Percentiles rank a stretch among this genome's conserved stretches.
phyloP scores from a whole-genome alignment of 2,797 vertebrate genomes.

The Cossypha dichroa region DNA sequence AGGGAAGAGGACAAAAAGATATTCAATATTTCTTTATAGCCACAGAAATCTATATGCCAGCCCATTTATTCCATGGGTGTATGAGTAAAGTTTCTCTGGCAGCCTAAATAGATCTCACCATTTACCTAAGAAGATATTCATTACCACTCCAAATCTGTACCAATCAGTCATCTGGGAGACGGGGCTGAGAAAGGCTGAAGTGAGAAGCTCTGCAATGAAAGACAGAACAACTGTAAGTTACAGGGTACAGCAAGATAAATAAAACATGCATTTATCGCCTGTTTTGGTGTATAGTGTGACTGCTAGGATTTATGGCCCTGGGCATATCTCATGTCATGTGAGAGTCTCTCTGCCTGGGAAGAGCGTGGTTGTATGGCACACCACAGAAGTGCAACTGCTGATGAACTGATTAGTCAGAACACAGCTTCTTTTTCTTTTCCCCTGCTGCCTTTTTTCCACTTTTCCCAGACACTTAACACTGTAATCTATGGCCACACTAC shows the following conservation, averaged over 20 bases:
- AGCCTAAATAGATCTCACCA: neutral
- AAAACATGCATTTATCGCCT: neutral
- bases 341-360: neutral
- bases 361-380: neutral
- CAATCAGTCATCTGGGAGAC: neutral
- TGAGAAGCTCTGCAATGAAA: neutral
- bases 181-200: neutral
- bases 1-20: neutral
- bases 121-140: neutral
- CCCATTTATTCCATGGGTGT: neutral
- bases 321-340: neutral
- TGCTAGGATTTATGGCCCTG: neutral
- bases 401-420: constrained; percentile 5
- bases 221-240: neutral
- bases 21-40: neutral
- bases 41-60: neutral
- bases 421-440: neutral
- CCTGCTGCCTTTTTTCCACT: neutral
- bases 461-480: neutral
- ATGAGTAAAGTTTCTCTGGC: neutral
- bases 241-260: neutral
- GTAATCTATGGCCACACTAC: neutral
- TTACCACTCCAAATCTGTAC: neutral
- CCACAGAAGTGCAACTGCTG: neutral
- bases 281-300: neutral